Base-by-base conservation (phyloP, 1,140 invertebrate genomes). In the Macrobrachium rosenbergii region DNA sequence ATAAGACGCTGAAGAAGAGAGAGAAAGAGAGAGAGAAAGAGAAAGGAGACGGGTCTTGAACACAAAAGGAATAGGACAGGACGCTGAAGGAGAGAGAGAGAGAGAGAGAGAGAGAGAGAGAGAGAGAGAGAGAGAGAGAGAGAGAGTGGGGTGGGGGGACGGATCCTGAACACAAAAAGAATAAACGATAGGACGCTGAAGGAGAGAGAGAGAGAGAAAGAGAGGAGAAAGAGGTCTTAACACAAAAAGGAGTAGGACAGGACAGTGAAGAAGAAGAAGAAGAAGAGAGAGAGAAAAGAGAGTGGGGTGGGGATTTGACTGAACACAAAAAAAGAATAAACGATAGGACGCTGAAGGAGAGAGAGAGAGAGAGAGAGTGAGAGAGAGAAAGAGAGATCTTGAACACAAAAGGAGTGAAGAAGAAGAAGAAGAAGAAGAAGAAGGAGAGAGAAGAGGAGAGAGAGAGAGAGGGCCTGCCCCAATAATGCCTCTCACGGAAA, bases 91-190 rank as follows among this genome's bases (percentile, higher is more conserved):
- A 73, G 69, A 73, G 8, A 5, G 5, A 73, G 5, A 73, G 21
- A 21, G 69, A 73, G 69, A 73, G 69, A 73, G 69, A 21, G 21
- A 21, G 69, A 73, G 69, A 21, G 69, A 73, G 21, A 21, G 2
- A 73, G 21, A 14, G 21, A 73, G 69, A 73, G 69, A 21, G 8
- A 5, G 5, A 73, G 5, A 73, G 21, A 21, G 69, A 73, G 69
- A 73, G 69, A 73, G 69, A 21, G 21, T 2, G 69, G 69, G 5
- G 69, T 5, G 21, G 5, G 2, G 21, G 8, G 69, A 73, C n/a
- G n/a, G 69, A 21, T 14, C 21, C 2, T 23, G 69, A 73, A 37
- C 5, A 73, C n/a, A 73, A 12, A 21, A 23, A 5, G 69, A n/a
- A n/a, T n/a, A n/a, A n/a, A n/a, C n/a, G n/a, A n/a, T n/a, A n/a